phyloP scores from a whole-genome alignment of 2,888 invertebrate species.

The Nezara viridula region DNA sequence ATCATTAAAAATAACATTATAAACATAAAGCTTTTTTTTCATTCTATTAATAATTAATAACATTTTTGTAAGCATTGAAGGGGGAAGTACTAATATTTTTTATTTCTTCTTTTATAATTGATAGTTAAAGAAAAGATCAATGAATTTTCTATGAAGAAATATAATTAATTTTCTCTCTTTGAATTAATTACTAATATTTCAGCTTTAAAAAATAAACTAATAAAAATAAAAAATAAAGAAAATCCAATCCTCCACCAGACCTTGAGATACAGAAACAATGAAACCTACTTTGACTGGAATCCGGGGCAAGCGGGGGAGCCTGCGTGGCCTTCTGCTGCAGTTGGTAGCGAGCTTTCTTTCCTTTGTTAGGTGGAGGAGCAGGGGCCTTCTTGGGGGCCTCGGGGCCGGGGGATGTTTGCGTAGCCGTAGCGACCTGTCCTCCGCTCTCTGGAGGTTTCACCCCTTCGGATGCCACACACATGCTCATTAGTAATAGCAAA shows the following conservation, averaged over 20 bases:
- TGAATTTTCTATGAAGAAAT: neutral
- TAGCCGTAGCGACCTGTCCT: slow-evolving; percentile 64
- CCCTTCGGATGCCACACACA: slow-evolving; percentile 59
- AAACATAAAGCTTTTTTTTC: neutral
- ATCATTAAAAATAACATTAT: neutral
- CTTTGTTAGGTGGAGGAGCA: slow-evolving; percentile 68
- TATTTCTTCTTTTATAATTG: neutral
- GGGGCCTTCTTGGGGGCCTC: slow-evolving; percentile 67
- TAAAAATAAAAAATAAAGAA: neutral
- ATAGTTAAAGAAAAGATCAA: neutral
- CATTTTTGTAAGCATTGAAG: neutral
- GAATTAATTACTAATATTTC: too few species aligned
- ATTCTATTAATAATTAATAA: neutral
- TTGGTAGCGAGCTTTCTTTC: slow-evolving; percentile 69
- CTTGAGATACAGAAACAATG: neutral
- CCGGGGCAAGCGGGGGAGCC: slow-evolving; percentile 63
- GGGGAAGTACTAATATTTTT: neutral
- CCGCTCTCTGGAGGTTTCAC: slow-evolving; percentile 59
- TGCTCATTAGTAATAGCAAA: slow-evolving; percentile 55
- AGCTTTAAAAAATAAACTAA: neutral
- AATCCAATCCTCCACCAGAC: neutral
- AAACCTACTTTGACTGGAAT: slow-evolving; percentile 63
- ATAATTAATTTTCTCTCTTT: too few species aligned
- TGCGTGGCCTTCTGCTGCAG: slow-evolving; percentile 65
- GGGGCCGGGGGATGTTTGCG: slow-evolving; percentile 65